Evolutionary conservation across 2,797 vertebrate genomes (phyloP), one percentile per base, ranked within the genome.

Genomic region (Anabas testudineus): DNA sequence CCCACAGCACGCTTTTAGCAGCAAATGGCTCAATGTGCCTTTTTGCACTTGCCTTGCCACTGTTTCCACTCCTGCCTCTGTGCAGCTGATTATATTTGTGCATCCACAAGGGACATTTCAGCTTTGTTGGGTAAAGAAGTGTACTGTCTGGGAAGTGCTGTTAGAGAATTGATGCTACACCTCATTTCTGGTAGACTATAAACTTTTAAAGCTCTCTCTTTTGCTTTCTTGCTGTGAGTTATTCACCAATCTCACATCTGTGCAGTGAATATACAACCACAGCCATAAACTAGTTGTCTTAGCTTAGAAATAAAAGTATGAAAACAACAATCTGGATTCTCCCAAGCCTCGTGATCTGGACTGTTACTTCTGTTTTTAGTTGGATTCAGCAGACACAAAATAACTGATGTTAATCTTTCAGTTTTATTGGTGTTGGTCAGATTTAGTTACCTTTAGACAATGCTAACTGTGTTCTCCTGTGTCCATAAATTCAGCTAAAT

Each of bases 1-100:
- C 34, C 36, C 34, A 30, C 48, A 79, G 70, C 32, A 60, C 46
- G 41, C 62, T 76, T 58, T 64, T 19, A 66, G 32, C 71, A 66
- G 65, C 64, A 72, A 79, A 80, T 36, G 48, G 43, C 45, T 62
- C 49, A 71, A 63, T 47, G 32, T 59, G 37, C 61, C 66, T 53
- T n/a, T 73, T 74, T 67, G 57, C 60, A 56, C 46, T 81, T 69
- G 53, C 36, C 32, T 56, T 74, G 49, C 26, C 30, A 34, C 45
- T 60, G 67, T 69, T 79, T 82, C 65, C 59, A 64, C 46, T 39
- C 34, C 62, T 56, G 21, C 28, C 46, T 65, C 61, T 15, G 18
- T 68, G 19, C 58, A 41, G 24, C 73, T 70, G 46, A 55, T 74
- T 39, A 55, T 63, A 64, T 72, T 67, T 74, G 59, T 80, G 47